These are phyloP conservation scores for Meloidogyne floridensis DNA, from an alignment of 1,140 invertebrate genomes.

Conservation along the genomic window DNA sequence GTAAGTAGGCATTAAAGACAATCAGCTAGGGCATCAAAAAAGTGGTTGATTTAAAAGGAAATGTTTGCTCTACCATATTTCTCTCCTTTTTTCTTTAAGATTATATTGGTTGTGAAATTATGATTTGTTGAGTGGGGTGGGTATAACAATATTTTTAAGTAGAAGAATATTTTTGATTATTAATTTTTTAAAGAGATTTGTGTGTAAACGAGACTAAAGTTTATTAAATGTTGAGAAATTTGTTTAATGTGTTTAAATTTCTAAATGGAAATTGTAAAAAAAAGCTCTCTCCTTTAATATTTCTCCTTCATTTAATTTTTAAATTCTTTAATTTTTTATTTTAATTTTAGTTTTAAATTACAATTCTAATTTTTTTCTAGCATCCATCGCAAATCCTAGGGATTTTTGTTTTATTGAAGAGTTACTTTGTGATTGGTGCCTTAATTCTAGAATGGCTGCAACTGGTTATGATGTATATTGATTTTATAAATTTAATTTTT, in stretches of 20 bases:
- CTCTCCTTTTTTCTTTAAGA: not conserved
- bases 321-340: not conserved
- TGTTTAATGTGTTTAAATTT: not conserved
- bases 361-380: not conserved
- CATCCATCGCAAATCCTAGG: not conserved
- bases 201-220: not conserved
- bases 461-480: not conserved
- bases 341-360: not conserved
- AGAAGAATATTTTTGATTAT: not conserved
- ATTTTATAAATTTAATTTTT: no score
- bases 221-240: not conserved
- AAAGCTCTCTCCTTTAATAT: no score
- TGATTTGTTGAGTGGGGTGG: not conserved
- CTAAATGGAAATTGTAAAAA: no score
- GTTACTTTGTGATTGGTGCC: not conserved
- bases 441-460: not conserved
- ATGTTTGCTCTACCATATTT: not conserved
- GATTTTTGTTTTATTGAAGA: constrained; percentile 1
- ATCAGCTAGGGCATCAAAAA: not conserved
- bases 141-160: not conserved
- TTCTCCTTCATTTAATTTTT: not conserved
- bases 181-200: not conserved
- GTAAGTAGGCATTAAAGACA: not conserved
- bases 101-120: not conserved
- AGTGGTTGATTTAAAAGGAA: constrained; percentile 4